Evolutionary conservation across 2,113 vertebrate species (phyloP).

Genomic region (Hemibagrus wyckioides): DNA sequence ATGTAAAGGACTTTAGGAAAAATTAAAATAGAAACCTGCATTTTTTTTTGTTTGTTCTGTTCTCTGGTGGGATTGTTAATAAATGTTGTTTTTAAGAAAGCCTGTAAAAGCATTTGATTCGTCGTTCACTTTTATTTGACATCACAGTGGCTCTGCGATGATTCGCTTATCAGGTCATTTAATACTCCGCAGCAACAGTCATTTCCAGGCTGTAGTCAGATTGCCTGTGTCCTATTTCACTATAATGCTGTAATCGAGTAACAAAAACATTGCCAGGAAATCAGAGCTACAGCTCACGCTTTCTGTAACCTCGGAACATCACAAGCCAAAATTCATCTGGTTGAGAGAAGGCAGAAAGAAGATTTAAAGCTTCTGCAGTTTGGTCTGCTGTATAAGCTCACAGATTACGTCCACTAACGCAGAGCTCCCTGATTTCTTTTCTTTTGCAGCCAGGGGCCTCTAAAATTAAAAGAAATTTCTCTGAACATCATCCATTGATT

Average conservation of each 20-base stretch:
- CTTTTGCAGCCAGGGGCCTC: background rate
- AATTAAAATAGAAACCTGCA: background rate
- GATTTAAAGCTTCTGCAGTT: background rate
- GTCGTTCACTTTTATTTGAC: background rate
- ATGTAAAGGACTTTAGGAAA: slow-evolving; percentile 45
- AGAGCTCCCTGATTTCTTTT: background rate
- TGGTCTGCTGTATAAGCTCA: background rate
- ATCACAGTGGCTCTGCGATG: background rate
- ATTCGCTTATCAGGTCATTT: background rate
- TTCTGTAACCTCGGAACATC: slow-evolving; percentile 7
- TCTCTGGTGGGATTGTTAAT: slow-evolving; percentile 31
- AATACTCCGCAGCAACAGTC: slow-evolving; percentile 8
- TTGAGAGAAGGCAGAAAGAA: background rate
- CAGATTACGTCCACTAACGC: background rate
- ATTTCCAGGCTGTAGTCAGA: slow-evolving; percentile 23
- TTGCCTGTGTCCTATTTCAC: slow-evolving; percentile 23
- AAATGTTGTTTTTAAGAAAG: slow-evolving; percentile 38
- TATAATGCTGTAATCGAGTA: slow-evolving; percentile 16
- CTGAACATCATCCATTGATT: background rate
- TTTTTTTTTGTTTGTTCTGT: slow-evolving; percentile 21
- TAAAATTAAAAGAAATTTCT: background rate
- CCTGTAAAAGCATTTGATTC: slow-evolving; percentile 5
- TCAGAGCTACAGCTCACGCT: slow-evolving; percentile 11
- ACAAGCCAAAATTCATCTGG: background rate
- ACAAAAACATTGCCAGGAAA: slow-evolving; percentile 25